phyloP scores from a whole-genome alignment of 2,888 invertebrate species.

The Trissoscelio sp. region DNA sequence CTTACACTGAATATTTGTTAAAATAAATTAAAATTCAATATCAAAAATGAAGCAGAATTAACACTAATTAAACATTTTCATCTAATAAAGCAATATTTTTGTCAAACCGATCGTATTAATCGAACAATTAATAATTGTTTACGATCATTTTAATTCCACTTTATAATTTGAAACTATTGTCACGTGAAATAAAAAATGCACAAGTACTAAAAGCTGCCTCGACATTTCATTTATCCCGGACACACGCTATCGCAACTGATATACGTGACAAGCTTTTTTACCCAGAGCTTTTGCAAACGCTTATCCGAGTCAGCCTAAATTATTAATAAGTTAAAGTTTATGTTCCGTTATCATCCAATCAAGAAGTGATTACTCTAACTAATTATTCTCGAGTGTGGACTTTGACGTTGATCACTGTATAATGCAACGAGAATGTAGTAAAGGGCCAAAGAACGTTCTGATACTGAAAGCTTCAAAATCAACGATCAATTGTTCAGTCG shows the following conservation, averaged over 20 bases:
- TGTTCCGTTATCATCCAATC: conserved; percentile 44
- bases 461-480: conserved; percentile 53
- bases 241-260: background rate
- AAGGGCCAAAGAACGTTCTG: conserved; percentile 59
- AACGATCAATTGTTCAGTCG: conserved; percentile 61
- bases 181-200: background rate
- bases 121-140: background rate
- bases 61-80: too few species aligned
- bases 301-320: conserved; percentile 14
- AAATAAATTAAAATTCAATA: too few species aligned
- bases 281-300: background rate
- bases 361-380: conserved; percentile 53
- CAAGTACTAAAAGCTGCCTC: background rate
- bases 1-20: too few species aligned
- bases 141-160: background rate
- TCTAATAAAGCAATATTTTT: background rate
- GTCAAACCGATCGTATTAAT: background rate
- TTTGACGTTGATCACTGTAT: conserved; percentile 49
- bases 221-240: background rate
- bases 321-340: conserved; percentile 44
- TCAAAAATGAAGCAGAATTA: too few species aligned
- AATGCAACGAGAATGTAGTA: conserved; percentile 40
- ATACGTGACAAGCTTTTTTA: conserved; percentile 1
- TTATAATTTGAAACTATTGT: background rate
- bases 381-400: conserved; percentile 54